phyloP scores from a whole-genome alignment of 2,888 invertebrate genomes.

The Epinotia brunnichana region DNA sequence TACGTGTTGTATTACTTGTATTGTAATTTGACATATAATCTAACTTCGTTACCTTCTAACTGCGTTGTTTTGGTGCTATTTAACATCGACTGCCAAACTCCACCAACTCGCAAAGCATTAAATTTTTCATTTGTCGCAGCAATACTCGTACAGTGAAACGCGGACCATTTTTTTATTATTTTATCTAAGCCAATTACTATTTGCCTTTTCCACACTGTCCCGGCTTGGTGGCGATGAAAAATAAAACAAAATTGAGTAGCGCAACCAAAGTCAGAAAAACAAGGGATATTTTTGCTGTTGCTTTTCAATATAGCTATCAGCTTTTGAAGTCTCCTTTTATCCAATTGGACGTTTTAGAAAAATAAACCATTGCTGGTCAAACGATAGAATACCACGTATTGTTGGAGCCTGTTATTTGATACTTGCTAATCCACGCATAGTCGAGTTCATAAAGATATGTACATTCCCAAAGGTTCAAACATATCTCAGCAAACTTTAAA shows the following conservation, averaged over 20 bases:
- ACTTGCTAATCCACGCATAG: not conserved
- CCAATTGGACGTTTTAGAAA: not conserved
- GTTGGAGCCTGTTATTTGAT: not conserved
- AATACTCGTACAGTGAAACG: not conserved
- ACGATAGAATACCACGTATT: not conserved
- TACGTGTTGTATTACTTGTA: no score
- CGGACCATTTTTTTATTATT: constrained; percentile 7
- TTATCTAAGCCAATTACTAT: constrained; percentile 30
- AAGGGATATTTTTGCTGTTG: not conserved
- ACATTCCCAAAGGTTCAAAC: no score
- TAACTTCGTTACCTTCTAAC: no score
- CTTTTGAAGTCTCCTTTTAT: not conserved
- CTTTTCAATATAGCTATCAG: constrained; percentile 3
- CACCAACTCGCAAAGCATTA: no score
- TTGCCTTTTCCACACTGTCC: constrained; percentile 19
- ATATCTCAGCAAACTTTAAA: no score
- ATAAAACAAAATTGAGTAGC: constrained; percentile 4
- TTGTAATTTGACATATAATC: no score
- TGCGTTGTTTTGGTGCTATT: no score
- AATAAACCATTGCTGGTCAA: constrained; percentile 1
- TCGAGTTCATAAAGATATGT: no score
- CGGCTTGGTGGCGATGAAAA: constrained; percentile 1
- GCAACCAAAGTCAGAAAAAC: constrained; percentile 5
- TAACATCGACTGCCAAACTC: no score
- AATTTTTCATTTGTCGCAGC: not conserved